phyloP scores from a whole-genome alignment of 2,797 vertebrate species.

The Sciaenops ocellatus region DNA sequence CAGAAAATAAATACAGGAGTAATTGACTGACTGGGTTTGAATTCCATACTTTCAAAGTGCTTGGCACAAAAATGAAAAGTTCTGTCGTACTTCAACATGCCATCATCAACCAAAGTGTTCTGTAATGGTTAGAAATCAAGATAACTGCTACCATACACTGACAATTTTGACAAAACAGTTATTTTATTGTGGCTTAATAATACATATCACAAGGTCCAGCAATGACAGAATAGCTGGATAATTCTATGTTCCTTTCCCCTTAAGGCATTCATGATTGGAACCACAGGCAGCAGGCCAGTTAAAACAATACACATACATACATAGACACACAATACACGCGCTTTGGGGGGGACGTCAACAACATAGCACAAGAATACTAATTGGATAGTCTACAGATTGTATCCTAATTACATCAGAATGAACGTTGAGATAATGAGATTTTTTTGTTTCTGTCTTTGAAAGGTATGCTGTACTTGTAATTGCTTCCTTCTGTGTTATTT shows the following conservation, averaged over 20 bases:
- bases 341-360: conserved; percentile 62
- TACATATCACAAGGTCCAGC: conserved; percentile 20
- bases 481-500: conserved; percentile 76
- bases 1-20: conserved; percentile 33
- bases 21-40: conserved; percentile 7
- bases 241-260: conserved; percentile 22
- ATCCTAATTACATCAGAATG: conserved; percentile 81
- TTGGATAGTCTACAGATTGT: conserved; percentile 74
- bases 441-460: conserved; percentile 63
- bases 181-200: conserved; percentile 27
- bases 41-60: conserved; percentile 8
- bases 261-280: conserved; percentile 35
- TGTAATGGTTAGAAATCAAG: conserved; percentile 15
- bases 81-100: not conserved
- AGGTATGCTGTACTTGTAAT: conserved; percentile 77
- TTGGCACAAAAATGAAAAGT: not conserved
- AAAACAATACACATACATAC: conserved; percentile 40
- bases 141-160: not conserved
- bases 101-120: conserved; percentile 1
- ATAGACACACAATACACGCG: conserved; percentile 38
- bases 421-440: conserved; percentile 73
- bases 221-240: conserved; percentile 16
- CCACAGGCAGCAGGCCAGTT: not conserved
- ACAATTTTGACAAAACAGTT: conserved; percentile 13
- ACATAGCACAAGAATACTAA: conserved; percentile 64